phyloP scores from a whole-genome alignment of 2,797 vertebrate species.

The Vespertilio murinus region DNA sequence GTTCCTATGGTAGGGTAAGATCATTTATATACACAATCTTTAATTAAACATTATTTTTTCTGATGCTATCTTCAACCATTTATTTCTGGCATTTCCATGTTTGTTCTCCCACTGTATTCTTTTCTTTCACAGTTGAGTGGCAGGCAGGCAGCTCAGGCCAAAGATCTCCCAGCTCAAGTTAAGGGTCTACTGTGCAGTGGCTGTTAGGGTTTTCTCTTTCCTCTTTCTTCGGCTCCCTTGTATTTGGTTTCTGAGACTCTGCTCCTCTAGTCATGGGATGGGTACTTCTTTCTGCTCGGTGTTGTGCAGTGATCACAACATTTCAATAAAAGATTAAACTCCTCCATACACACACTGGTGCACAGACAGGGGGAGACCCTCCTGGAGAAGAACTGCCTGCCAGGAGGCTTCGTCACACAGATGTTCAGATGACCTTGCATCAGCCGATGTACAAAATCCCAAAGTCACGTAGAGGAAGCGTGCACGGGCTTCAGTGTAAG shows the following conservation, averaged over 20 bases:
- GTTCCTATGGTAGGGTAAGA: background rate
- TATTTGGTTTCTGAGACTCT: background rate
- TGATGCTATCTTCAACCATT: accelerated
- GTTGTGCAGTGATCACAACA: constrained; percentile 28
- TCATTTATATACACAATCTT: background rate
- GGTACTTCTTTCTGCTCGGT: constrained; percentile 16
- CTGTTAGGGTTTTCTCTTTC: background rate
- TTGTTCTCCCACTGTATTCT: background rate
- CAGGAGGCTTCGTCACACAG: background rate
- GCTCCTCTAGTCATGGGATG: background rate
- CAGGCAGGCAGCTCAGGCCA: background rate
- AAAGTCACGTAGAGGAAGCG: background rate
- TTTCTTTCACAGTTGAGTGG: background rate
- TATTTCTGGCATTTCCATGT: background rate
- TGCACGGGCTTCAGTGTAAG: accelerated
- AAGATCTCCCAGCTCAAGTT: background rate
- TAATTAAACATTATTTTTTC: background rate
- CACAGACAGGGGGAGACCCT: background rate
- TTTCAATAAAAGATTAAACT: constrained; percentile 58
- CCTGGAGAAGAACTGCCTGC: background rate
- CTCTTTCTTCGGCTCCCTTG: background rate
- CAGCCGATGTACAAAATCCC: background rate
- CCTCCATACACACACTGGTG: background rate
- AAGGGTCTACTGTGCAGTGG: background rate
- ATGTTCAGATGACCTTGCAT: background rate